phyloP scores from a whole-genome alignment of 1,140 invertebrate genomes.

The Cotesia chilonis region DNA sequence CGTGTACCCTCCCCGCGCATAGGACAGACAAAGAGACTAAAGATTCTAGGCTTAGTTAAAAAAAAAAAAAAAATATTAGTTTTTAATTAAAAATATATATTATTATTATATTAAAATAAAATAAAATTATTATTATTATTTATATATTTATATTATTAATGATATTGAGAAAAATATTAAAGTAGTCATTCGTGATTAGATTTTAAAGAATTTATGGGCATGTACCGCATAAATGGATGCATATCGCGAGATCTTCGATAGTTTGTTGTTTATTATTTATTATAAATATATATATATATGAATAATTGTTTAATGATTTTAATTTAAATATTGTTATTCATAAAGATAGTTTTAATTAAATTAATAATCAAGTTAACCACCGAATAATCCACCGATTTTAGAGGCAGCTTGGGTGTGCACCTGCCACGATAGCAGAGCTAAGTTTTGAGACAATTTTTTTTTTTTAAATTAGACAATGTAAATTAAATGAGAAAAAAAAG shows the following conservation, averaged over 20 bases:
- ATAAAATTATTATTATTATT: too few species aligned
- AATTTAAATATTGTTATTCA: constrained; percentile 15
- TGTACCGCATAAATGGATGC: constrained; percentile 28
- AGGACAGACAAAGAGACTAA: constrained; percentile 52
- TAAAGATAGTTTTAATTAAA: constrained; percentile 23
- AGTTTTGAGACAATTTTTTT: constrained; percentile 45
- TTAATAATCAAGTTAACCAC: constrained; percentile 24
- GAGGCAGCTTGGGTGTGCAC: constrained; percentile 64
- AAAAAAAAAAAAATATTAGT: constrained; percentile 26
- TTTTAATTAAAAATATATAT: not conserved
- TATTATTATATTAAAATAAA: not conserved
- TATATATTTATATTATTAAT: too few species aligned
- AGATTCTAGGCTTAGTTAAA: constrained; percentile 29
- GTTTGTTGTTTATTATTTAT: not conserved
- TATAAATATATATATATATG: not conserved
- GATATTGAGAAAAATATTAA: not conserved
- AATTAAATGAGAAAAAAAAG: constrained; percentile 39
- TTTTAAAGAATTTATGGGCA: constrained; percentile 19
- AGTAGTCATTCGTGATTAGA: constrained; percentile 29
- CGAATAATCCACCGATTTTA: constrained; percentile 48
- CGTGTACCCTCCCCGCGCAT: constrained; percentile 62
- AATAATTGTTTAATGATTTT: constrained; percentile 19
- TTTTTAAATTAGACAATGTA: constrained; percentile 35
- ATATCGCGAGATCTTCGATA: constrained; percentile 31
- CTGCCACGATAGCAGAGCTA: constrained; percentile 61